Percentiles rank a stretch among this genome's conserved stretches.
Evolutionary conservation across 2,113 vertebrate species (phyloP).

Genomic region (Cercopithecus mona): DNA sequence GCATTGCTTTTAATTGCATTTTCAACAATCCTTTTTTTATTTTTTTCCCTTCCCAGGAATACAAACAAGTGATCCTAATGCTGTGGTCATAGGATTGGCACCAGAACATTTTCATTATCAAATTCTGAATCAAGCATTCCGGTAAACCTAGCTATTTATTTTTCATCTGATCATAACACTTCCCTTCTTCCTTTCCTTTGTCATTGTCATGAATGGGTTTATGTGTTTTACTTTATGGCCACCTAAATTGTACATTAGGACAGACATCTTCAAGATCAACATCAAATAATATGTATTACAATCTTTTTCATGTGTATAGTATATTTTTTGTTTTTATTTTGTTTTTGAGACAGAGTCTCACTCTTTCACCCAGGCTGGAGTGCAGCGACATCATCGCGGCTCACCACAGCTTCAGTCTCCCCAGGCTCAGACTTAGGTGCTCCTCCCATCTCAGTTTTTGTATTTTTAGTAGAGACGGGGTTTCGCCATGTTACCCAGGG

Average conservation of each 20-base stretch:
- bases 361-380: too few relatives aligned
- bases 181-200: neutral
- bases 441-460: too few relatives aligned
- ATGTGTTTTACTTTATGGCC: constrained; percentile 2
- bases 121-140: constrained; percentile 94
- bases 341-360: too few relatives aligned
- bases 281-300: constrained; percentile 43
- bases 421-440: too few relatives aligned
- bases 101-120: constrained; percentile 95
- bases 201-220: neutral
- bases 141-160: constrained; percentile 81
- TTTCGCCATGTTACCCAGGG: too few relatives aligned
- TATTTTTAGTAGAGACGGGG: too few relatives aligned
- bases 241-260: neutral
- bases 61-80: constrained; percentile 91
- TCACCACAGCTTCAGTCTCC: too few relatives aligned
- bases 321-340: too few relatives aligned
- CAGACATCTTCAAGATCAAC: neutral
- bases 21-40: constrained; percentile 23
- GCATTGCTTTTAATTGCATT: constrained; percentile 12
- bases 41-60: constrained; percentile 85
- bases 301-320: neutral
- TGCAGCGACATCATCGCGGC: too few relatives aligned
- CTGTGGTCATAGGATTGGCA: constrained; percentile 95
- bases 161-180: neutral